Percentiles rank a stretch among this genome's conserved stretches.
Evolutionary conservation across 2,113 vertebrate genomes (phyloP).

Genomic region (Gnathonemus longibarbis): DNA sequence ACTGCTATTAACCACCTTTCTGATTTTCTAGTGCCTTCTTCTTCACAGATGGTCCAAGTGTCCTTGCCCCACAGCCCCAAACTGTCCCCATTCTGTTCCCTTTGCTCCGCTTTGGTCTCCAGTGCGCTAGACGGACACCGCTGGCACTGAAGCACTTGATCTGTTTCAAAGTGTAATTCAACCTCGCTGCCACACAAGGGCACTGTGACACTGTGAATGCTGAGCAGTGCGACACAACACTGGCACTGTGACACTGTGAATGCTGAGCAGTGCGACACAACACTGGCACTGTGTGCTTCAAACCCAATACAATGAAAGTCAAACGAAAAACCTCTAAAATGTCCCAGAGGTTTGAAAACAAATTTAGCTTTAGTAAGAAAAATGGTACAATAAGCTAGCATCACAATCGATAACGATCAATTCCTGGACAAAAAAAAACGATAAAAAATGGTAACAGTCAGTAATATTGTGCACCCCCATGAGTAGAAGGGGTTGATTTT

Average conservation of each 20-base stretch:
- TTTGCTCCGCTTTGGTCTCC: not conserved
- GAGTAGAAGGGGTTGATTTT: not conserved
- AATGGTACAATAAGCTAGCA: not conserved
- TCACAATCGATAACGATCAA: not conserved
- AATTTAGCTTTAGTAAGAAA: not conserved
- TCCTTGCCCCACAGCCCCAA: not conserved
- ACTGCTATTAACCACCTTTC: not conserved
- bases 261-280: not conserved
- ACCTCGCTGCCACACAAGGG: slow-evolving; percentile 36
- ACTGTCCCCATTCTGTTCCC: not conserved
- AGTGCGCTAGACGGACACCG: not conserved
- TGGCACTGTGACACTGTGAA: slow-evolving; percentile 28
- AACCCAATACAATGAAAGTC: not conserved
- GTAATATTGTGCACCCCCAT: not conserved
- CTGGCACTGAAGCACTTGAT: not conserved
- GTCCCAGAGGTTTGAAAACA: not conserved
- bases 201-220: slow-evolving; percentile 30
- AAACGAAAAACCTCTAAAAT: not conserved
- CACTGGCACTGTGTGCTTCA: not conserved
- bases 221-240: not conserved
- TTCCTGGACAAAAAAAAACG: not conserved
- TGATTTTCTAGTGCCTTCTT: not conserved
- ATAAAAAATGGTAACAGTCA: not conserved
- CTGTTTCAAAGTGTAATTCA: not conserved
- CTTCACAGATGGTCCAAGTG: not conserved